phyloP scores from a whole-genome alignment of 2,797 vertebrate species.

The Myotis planiceps region DNA sequence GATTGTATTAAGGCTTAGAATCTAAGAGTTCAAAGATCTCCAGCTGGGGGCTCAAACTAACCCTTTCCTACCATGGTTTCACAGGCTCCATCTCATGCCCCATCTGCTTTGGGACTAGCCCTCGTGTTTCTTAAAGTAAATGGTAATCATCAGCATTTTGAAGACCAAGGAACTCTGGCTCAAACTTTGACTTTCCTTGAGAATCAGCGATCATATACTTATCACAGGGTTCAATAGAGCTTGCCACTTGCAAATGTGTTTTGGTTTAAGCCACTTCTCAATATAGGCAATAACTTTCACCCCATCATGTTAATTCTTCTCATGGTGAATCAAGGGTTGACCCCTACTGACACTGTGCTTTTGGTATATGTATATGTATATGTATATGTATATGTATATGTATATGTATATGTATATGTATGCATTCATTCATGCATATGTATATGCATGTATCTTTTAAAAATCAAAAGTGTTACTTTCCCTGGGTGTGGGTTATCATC shows the following conservation, averaged over 20 bases:
- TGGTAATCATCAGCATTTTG: neutral
- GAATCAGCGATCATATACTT: neutral
- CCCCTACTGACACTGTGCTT: neutral
- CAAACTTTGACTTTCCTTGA: neutral
- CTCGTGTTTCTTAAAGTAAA: neutral
- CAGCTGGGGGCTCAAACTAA: neutral
- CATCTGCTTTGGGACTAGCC: neutral
- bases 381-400: neutral
- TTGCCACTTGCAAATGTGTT: neutral
- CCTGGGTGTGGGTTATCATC: neutral
- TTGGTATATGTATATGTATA: neutral
- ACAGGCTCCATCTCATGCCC: neutral
- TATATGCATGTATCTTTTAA: neutral
- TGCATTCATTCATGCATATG: neutral
- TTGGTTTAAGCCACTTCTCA: neutral
- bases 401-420: rapidly evolving
- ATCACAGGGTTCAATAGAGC: neutral
- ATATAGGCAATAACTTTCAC: neutral
- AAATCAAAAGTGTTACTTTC: neutral
- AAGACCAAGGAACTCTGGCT: neutral
- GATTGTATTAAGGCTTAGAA: neutral
- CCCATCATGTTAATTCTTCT: neutral
- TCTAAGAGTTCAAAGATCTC: neutral
- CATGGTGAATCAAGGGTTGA: neutral
- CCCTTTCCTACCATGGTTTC: neutral